These are phyloP conservation scores for Chrysocyon brachyurus DNA, from an alignment of 2,797 vertebrate species.

Conservation along the genomic window DNA sequence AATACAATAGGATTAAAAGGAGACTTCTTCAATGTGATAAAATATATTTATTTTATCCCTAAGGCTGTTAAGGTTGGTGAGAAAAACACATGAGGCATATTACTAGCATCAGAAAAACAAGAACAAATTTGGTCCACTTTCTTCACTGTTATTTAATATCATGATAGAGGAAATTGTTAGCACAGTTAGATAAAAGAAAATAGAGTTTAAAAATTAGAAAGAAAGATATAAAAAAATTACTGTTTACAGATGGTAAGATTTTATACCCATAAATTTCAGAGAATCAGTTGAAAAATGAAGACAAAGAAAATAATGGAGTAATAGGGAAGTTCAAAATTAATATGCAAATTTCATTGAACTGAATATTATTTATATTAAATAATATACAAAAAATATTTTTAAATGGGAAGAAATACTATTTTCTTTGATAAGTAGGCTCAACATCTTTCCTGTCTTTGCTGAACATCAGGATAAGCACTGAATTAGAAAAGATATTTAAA, in stretches of 20 bases:
- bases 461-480: neutral
- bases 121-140: neutral
- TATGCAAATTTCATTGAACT: neutral
- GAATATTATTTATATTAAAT: constrained; percentile 44
- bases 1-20: neutral
- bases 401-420: neutral
- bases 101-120: constrained; percentile 39
- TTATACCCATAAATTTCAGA: constrained; percentile 8
- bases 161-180: neutral
- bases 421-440: neutral
- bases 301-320: constrained; percentile 23
- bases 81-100: neutral
- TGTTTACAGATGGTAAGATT: constrained; percentile 13
- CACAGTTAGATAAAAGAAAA: constrained; percentile 51
- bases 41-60: neutral
- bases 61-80: constrained; percentile 11
- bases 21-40: neutral
- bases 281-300: constrained; percentile 38
- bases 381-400: constrained; percentile 18
- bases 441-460: neutral
- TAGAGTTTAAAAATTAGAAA: neutral
- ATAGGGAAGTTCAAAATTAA: constrained; percentile 16
- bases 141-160: neutral
- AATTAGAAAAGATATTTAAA: constrained; percentile 37
- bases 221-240: neutral